Percentiles rank a stretch among this genome's conserved stretches.
Evolutionary conservation across 1,140 invertebrate species (phyloP).

Genomic region (Eumaeus atala): DNA sequence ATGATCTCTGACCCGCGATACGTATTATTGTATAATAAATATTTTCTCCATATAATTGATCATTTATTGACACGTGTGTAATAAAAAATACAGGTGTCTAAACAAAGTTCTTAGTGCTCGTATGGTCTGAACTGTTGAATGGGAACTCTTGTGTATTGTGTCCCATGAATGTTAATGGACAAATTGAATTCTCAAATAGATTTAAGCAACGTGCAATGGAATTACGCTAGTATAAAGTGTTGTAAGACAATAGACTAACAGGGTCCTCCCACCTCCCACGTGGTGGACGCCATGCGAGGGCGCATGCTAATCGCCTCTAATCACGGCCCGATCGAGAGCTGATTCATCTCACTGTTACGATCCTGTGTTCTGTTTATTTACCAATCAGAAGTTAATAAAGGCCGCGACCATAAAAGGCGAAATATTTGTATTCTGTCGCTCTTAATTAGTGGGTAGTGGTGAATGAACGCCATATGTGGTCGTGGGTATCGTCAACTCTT

Average conservation of each 20-base stretch:
- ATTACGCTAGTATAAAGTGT: constrained; percentile 60
- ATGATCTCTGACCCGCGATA: constrained; percentile 35
- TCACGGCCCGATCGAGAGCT: constrained; percentile 63
- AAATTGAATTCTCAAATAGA: constrained; percentile 64
- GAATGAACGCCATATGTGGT: constrained; percentile 65
- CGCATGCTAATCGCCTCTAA: constrained; percentile 69
- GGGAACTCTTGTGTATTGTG: not conserved
- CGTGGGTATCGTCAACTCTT: constrained; percentile 54
- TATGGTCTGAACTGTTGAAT: not conserved
- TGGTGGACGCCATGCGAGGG: constrained; percentile 35
- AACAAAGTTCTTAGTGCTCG: not conserved
- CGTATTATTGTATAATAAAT: not conserved
- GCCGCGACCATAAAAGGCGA: constrained; percentile 63
- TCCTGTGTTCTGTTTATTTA: constrained; percentile 63
- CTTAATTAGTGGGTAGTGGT: constrained; percentile 62
- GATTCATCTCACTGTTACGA: constrained; percentile 56
- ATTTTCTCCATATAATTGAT: constrained; percentile 1
- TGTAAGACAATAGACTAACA: constrained; percentile 58
- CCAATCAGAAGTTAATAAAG: constrained; percentile 60
- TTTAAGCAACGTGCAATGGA: constrained; percentile 64
- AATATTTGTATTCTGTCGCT: constrained; percentile 67
- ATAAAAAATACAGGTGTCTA: not conserved
- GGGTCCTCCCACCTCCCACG: constrained; percentile 62
- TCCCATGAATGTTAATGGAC: constrained; percentile 35
- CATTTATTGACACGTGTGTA: constrained; percentile 12